phyloP scores from a whole-genome alignment of 2,888 invertebrate genomes.

The Oconnorella tubifera region DNA sequence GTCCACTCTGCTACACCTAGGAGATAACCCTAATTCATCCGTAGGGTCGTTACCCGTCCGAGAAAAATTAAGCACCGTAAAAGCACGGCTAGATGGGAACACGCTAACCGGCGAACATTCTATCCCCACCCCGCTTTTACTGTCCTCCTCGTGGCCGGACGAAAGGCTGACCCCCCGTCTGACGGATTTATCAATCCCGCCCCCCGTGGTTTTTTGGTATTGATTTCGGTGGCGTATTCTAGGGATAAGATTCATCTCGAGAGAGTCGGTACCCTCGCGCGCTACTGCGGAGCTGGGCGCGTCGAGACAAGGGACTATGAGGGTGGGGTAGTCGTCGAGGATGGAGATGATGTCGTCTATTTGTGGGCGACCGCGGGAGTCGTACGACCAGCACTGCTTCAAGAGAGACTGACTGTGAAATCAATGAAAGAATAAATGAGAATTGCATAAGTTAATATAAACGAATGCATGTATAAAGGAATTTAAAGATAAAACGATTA shows the following conservation, averaged over 20 bases:
- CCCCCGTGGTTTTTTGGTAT: constrained; percentile 22
- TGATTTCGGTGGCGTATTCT: constrained; percentile 24
- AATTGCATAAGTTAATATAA: too few species aligned
- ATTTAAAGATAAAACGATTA: too few species aligned
- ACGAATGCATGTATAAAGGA: too few species aligned
- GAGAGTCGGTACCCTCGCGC: constrained; percentile 61
- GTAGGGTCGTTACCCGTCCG: too few species aligned
- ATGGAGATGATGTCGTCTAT: constrained; percentile 78
- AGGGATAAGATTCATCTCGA: constrained; percentile 22
- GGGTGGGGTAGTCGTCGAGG: constrained; percentile 71
- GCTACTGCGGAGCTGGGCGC: constrained; percentile 70
- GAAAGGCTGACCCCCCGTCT: constrained; percentile 11
- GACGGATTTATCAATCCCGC: not conserved
- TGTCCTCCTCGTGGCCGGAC: constrained; percentile 3
- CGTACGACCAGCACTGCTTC: constrained; percentile 74
- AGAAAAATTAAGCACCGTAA: too few species aligned
- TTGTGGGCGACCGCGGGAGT: constrained; percentile 68
- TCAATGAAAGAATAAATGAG: too few species aligned
- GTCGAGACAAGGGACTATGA: constrained; percentile 75
- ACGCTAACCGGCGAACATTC: not conserved
- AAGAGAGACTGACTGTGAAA: constrained; percentile 54
- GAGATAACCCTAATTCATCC: too few species aligned
- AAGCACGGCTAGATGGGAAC: not conserved
- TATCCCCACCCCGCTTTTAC: not conserved
- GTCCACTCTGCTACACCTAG: too few species aligned